A percentile compares a stretch with the other conserved stretches of the same genome.
These are phyloP conservation scores for human (Homo sapiens) DNA, from an alignment of 2,113 vertebrate genomes.

Conservation along the genomic window DNA sequence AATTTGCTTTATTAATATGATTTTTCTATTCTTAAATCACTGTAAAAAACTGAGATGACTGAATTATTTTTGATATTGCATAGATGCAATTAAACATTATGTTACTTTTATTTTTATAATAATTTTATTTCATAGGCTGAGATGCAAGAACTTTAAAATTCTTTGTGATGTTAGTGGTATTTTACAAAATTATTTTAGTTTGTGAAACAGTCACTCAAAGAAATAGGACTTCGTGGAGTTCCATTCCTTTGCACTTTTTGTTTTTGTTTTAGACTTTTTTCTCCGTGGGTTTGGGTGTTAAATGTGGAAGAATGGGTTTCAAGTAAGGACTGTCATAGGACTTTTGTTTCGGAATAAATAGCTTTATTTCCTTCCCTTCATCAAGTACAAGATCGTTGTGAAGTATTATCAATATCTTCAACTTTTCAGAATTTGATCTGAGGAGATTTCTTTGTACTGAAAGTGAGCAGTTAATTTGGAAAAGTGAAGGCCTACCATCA, in stretches of 20 bases:
- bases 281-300: background rate
- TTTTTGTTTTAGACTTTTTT: background rate
- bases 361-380: background rate
- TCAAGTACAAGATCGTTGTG: background rate
- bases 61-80: conserved; percentile 34
- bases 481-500: conserved; percentile 97
- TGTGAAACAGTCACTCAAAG: background rate
- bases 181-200: background rate
- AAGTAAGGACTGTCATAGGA: background rate
- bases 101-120: background rate
- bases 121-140: background rate
- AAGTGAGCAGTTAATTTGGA: conserved; percentile 98
- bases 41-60: background rate
- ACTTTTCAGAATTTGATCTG: conserved; percentile 91
- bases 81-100: background rate
- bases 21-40: background rate
- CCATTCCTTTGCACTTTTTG: background rate
- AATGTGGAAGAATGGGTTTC: background rate
- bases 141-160: background rate
- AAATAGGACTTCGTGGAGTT: background rate
- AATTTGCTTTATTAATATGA: background rate
- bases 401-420: conserved; percentile 16
- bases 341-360: background rate
- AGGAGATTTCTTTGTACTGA: conserved; percentile 95
- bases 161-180: background rate